Base-by-base conservation (phyloP, 2,888 invertebrate species). In the Ceratothoa steindachneri region DNA sequence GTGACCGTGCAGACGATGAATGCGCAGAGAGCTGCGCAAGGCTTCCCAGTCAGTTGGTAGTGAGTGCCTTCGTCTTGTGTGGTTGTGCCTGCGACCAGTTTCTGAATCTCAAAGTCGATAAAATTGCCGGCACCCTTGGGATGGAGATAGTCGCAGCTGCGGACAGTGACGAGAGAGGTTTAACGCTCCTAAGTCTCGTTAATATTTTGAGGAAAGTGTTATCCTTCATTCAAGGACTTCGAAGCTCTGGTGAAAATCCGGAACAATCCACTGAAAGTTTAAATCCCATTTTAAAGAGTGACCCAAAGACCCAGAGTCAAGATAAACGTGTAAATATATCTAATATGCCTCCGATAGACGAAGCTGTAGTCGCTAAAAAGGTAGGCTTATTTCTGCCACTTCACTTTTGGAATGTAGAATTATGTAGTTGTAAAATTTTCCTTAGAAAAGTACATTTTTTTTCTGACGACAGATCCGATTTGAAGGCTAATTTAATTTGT, bases 91-190 rank as follows among this genome's bases (percentile, higher is more conserved):
- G 29, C 19, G 29, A 65, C 22, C 31, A 19, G 15, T 41, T 41
- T 41, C 41, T 41, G 5, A 15, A 9, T 41, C 41, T 41, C 7
- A 41, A 41, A 41, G 41, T 41, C 41, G 41, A 41, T 41, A 41
- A 41, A 41, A 9, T 41, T 41, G 41, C 41, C 41, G 41, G 41
- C 41, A 41, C 41, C 15, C 66, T 65, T 60, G 69, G 52, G 30
- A 78, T 78, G 78, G 78, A 78, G 71, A 66, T 78, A 78, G 78
- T 78, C 69, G 75, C 75, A n/a, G 78, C 78, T 30, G 78, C 78
- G 55, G 78, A 78, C 69, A 78, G 78, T 75, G 78, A 78, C 73
- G 78, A 75, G 73, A 67, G 78, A 66, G 78, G 78, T 19, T 71
- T 78, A 60, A 66, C 72, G 72, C 77, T 77, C 70, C 67, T 77